These are phyloP conservation scores for Dallia pectoralis DNA, from an alignment of 2,797 vertebrate species.

Conservation along the genomic window DNA sequence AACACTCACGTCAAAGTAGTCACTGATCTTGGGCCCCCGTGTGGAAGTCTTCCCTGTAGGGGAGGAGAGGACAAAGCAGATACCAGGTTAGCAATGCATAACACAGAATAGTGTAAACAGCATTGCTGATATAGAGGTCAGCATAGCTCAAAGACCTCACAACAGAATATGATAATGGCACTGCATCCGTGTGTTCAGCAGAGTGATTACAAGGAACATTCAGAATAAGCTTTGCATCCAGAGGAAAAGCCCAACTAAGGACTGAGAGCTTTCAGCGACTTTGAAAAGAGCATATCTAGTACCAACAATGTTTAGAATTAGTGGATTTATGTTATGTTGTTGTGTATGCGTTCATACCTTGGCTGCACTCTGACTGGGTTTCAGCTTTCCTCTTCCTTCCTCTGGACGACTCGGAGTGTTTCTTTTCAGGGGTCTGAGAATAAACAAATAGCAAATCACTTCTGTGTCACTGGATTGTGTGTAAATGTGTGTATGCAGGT, in stretches of 20 bases:
- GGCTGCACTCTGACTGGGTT: constrained; percentile 94
- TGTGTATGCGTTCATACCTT: constrained; percentile 78
- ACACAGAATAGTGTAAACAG: not conserved
- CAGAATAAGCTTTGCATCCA: not conserved
- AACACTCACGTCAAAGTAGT: constrained; percentile 94
- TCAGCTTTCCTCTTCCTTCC: constrained; percentile 98
- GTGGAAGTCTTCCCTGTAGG: constrained; percentile 89
- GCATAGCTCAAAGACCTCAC: constrained; percentile 10
- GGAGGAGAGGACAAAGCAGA: constrained; percentile 16
- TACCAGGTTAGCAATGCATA: not conserved
- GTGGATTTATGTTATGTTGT: not conserved
- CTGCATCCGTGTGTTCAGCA: not conserved
- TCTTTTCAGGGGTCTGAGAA: constrained; percentile 94
- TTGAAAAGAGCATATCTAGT: not conserved
- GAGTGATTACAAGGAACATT: not conserved
- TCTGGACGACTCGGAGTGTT: constrained; percentile 91
- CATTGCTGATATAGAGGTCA: not conserved
- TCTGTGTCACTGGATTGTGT: not conserved
- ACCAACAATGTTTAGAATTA: not conserved
- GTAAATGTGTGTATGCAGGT: constrained; percentile 31
- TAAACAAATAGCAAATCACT: constrained; percentile 4
- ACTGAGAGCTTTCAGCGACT: not conserved
- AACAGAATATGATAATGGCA: not conserved
- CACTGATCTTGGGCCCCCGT: constrained; percentile 94
- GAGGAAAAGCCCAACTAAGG: not conserved